Conservation (phyloP, 2,888 invertebrate species). For the Cremastinae sp. region DNA sequence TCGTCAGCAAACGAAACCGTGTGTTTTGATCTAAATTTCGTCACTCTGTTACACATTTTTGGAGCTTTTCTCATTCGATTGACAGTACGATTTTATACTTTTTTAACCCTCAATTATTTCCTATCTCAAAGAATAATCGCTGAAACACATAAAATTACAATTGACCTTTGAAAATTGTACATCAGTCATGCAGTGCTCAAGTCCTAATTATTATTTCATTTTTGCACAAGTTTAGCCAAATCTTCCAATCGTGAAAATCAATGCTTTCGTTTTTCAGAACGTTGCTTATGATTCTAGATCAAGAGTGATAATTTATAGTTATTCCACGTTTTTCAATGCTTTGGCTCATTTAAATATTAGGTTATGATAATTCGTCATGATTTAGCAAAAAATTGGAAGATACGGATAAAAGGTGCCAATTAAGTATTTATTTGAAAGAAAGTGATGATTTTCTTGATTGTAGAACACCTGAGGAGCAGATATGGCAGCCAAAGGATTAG, state of each 20-base stretch:
- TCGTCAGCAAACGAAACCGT: not conserved
- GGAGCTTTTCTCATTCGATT: not conserved
- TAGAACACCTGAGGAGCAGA: constrained; percentile 15
- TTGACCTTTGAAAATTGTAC: constrained; percentile 37
- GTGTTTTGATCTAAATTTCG: constrained; percentile 25
- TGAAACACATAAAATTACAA: not conserved
- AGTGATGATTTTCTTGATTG: not conserved
- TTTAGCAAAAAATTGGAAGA: constrained; percentile 57
- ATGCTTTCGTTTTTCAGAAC: not conserved
- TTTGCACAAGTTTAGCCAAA: not conserved
- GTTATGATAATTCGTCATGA: constrained; percentile 67
- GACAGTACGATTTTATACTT: not conserved
- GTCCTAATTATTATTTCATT: constrained; percentile 20
- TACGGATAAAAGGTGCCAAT: not conserved
- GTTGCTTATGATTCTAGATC: not conserved
- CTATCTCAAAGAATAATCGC: too few relatives aligned
- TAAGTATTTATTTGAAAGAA: not conserved
- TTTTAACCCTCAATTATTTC: not conserved
- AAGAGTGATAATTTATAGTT: not conserved
- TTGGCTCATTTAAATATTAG: constrained; percentile 56
- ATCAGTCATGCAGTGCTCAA: constrained; percentile 40
- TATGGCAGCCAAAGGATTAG: constrained; percentile 78
- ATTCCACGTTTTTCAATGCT: not conserved
- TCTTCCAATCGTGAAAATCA: not conserved
- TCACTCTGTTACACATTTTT: not conserved